A percentile compares a stretch with the other conserved stretches of the same genome.
Conservation (phyloP, 2,888 invertebrate species). For the Polydrusus cervinus region DNA sequence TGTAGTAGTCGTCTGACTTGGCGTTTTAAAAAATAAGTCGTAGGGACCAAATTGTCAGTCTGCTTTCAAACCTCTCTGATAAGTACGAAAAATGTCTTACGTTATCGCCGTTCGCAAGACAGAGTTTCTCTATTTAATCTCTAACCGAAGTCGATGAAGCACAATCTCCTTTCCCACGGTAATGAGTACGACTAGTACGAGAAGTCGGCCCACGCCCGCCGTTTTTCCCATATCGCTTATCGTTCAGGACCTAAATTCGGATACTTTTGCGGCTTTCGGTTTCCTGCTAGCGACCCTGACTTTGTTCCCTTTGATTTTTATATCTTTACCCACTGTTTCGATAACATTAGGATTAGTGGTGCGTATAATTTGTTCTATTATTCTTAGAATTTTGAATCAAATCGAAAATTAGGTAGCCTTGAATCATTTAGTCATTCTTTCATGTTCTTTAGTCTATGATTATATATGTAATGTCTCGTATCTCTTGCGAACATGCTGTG, state of each 20-base stretch:
- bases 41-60: too few relatives aligned
- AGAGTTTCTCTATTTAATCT: constrained; percentile 12
- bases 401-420: too few relatives aligned
- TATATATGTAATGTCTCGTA: too few relatives aligned
- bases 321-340: neutral
- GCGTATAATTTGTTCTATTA: too few relatives aligned
- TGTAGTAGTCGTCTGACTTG: too few relatives aligned
- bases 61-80: too few relatives aligned
- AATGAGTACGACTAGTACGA: constrained; percentile 31
- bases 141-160: constrained; percentile 2
- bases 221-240: constrained; percentile 25
- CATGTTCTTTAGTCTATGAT: too few relatives aligned
- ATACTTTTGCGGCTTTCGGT: constrained; percentile 36
- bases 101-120: neutral
- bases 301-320: constrained; percentile 17
- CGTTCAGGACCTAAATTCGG: constrained; percentile 22
- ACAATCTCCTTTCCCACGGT: constrained; percentile 35
- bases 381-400: too few relatives aligned
- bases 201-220: constrained; percentile 19
- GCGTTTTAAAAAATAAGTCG: too few relatives aligned
- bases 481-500: too few relatives aligned
- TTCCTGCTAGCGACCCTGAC: constrained; percentile 30
- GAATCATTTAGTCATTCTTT: too few relatives aligned
- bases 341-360: neutral
- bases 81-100: too few relatives aligned